phyloP scores from a whole-genome alignment of 2,888 invertebrate genomes.

The Aelia acuminata region DNA sequence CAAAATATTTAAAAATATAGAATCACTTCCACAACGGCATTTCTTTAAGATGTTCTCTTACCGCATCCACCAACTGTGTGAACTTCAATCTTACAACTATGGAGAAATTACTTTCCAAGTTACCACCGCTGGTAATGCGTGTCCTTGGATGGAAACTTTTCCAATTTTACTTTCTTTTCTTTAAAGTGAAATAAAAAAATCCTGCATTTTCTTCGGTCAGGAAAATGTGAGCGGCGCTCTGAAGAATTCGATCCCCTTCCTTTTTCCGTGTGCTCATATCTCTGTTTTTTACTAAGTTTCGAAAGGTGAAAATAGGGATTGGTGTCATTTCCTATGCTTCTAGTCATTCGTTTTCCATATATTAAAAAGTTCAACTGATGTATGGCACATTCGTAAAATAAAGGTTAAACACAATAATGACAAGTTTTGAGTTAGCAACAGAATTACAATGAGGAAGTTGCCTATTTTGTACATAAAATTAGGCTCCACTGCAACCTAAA shows the following conservation, averaged over 20 bases:
- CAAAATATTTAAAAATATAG: too few relatives aligned
- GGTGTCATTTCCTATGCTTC: neutral
- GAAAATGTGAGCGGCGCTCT: slow-evolving; percentile 13
- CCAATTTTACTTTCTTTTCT: slow-evolving; percentile 38
- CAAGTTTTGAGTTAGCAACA: too few relatives aligned
- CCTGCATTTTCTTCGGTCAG: neutral
- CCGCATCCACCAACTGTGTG: neutral
- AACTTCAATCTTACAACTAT: neutral
- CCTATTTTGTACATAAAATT: too few relatives aligned
- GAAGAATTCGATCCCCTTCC: neutral
- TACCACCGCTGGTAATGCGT: neutral
- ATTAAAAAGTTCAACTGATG: neutral
- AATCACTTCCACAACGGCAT: too few relatives aligned
- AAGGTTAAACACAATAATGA: too few relatives aligned
- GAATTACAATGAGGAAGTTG: too few relatives aligned
- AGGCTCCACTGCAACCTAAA: too few relatives aligned
- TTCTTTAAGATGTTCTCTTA: neutral
- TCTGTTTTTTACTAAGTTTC: neutral
- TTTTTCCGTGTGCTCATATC: slow-evolving; percentile 31
- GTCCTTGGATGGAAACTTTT: neutral
- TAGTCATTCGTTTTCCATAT: neutral
- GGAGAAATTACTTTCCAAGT: neutral
- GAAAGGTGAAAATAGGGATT: slow-evolving; percentile 7
- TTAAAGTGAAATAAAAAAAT: neutral
- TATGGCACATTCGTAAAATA: too few relatives aligned